A percentile compares a stretch with the other conserved stretches of the same genome.
Evolutionary conservation across 2,888 invertebrate genomes (phyloP).

Genomic region (Aspidapion aeneum): DNA sequence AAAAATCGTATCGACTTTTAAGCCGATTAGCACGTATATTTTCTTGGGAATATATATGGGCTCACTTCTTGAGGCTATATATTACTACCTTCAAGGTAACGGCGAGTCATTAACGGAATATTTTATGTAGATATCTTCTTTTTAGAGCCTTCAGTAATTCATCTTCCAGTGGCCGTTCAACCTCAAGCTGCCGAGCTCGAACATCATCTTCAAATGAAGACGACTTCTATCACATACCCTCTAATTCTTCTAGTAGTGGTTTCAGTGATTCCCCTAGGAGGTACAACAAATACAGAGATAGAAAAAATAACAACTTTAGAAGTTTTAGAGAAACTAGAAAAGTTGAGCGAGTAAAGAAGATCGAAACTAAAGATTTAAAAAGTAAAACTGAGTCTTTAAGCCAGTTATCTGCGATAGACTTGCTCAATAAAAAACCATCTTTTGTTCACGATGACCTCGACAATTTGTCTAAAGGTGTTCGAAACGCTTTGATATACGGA

Average conservation of each 20-base stretch:
- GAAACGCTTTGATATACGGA: constrained; percentile 47
- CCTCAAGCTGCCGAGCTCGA: constrained; percentile 32
- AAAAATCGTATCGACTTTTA: no score
- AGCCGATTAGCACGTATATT: no score
- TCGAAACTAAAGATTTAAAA: not conserved
- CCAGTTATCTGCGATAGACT: not conserved
- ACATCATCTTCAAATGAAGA: constrained; percentile 39
- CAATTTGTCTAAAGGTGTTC: constrained; percentile 43
- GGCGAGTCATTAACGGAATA: no score
- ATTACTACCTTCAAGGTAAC: no score
- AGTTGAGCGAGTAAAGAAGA: not conserved
- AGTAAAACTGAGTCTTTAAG: not conserved
- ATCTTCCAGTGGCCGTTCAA: constrained; percentile 42
- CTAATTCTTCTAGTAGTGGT: constrained; percentile 44
- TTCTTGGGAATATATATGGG: no score
- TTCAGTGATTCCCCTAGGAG: constrained; percentile 42
- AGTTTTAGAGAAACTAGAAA: not conserved
- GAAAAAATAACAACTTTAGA: not conserved
- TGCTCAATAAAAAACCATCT: constrained; percentile 27
- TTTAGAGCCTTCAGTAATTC: constrained; percentile 42
- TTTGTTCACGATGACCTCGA: constrained; percentile 44
- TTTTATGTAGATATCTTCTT: no score
- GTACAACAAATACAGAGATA: no score
- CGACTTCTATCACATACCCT: constrained; percentile 43
- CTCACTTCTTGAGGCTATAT: no score